A percentile compares a stretch with the other conserved stretches of the same genome.
phyloP scores from a whole-genome alignment of 2,888 invertebrate species.

The Brachypalpus laphriformis region DNA sequence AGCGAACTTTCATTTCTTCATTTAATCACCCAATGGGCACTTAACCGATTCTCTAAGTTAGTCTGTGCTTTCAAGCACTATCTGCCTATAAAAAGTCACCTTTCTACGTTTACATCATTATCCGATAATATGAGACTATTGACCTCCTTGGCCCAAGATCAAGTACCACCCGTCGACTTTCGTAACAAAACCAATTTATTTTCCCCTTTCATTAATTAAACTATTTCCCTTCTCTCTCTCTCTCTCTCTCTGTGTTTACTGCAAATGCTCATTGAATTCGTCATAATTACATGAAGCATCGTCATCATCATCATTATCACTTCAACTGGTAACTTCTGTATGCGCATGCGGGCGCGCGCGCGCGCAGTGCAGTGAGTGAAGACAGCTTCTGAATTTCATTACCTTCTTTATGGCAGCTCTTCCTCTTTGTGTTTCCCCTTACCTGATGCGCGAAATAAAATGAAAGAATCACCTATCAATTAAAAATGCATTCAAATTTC shows the following conservation, averaged over 20 bases:
- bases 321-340: slow-evolving; percentile 48
- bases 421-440: background rate
- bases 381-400: slow-evolving; percentile 65
- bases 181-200: slow-evolving; percentile 45
- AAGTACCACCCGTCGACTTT: slow-evolving; percentile 28
- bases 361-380: slow-evolving; percentile 62
- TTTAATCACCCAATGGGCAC: no score
- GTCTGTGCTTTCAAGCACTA: no score
- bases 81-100: background rate
- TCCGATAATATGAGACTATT: background rate
- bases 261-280: slow-evolving; percentile 52
- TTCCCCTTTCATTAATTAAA: slow-evolving; percentile 43
- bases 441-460: slow-evolving; percentile 29
- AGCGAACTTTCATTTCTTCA: no score
- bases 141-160: slow-evolving; percentile 24
- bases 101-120: slow-evolving; percentile 3
- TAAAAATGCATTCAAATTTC: slow-evolving; percentile 71
- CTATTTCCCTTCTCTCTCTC: slow-evolving; percentile 15
- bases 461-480: slow-evolving; percentile 66
- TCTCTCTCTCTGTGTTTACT: slow-evolving; percentile 1
- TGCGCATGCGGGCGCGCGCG: no score
- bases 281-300: slow-evolving; percentile 64
- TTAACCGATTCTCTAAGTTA: no score
- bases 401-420: slow-evolving; percentile 1
- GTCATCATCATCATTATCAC: slow-evolving; percentile 66